Percentiles rank a stretch among this genome's conserved stretches.
Conservation (phyloP, 92 coral and sea anemone species). For the Zoanthus gigantus region DNA sequence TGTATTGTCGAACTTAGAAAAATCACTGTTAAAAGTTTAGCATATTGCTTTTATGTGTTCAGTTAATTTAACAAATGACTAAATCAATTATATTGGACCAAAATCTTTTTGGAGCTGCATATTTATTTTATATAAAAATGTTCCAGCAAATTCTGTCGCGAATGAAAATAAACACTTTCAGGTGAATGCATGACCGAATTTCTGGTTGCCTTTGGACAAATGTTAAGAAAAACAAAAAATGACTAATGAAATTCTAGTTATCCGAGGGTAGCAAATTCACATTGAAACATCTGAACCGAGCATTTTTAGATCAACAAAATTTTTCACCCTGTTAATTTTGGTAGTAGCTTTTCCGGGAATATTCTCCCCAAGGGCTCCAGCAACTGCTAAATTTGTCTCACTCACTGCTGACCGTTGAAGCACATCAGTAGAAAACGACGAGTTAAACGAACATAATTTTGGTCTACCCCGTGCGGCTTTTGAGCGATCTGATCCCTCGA, state of each 20-base stretch:
- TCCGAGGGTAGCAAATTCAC: neutral
- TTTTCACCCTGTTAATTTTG: slow-evolving; percentile 38
- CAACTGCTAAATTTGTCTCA: slow-evolving; percentile 74
- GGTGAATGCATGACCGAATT: neutral
- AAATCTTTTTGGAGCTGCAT: neutral
- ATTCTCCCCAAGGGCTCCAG: slow-evolving; percentile 33
- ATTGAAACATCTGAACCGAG: slow-evolving; percentile 36
- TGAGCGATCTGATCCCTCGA: neutral
- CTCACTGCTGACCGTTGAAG: slow-evolving; percentile 82
- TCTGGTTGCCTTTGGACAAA: neutral
- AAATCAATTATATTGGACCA: neutral
- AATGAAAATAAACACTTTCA: neutral
- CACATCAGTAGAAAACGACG: slow-evolving; percentile 80
- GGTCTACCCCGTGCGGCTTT: slow-evolving; percentile 17
- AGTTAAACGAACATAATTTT: slow-evolving; percentile 69
- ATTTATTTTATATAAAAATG: neutral
- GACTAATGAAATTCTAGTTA: neutral
- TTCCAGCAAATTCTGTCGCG: neutral
- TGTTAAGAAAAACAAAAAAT: neutral
- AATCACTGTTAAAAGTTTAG: neutral
- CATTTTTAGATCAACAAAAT: slow-evolving; percentile 42
- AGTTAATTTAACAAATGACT: neutral
- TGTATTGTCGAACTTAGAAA: neutral
- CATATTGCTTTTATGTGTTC: neutral
- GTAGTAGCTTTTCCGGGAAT: slow-evolving; percentile 2